phyloP scores from a whole-genome alignment of 1,140 invertebrate species.

The Cotesia chilonis region DNA sequence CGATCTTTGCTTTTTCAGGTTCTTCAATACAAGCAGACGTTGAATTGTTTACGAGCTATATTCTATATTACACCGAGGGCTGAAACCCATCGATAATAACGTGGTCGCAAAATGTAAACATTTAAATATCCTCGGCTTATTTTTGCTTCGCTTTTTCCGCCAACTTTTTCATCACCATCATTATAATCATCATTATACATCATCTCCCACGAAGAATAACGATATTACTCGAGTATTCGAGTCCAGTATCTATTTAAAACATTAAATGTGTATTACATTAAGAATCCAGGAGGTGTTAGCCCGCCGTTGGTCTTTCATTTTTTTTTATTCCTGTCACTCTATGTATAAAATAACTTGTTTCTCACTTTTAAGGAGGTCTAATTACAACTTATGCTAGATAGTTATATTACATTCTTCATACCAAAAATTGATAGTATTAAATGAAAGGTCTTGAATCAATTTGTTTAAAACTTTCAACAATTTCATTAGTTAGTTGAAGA shows the following conservation, averaged over 20 bases:
- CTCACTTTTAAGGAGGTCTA: too few species aligned
- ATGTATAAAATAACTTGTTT: background rate
- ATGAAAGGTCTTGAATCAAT: too few species aligned
- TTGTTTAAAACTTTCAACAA: too few species aligned
- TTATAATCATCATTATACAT: background rate
- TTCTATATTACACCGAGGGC: background rate
- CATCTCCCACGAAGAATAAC: slow-evolving; percentile 28
- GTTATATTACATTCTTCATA: too few species aligned
- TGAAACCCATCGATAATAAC: slow-evolving; percentile 10
- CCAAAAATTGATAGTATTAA: too few species aligned
- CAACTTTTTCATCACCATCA: background rate
- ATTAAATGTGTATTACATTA: background rate
- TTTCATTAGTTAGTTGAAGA: too few species aligned
- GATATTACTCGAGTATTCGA: background rate
- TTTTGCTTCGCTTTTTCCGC: background rate
- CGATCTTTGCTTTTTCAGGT: slow-evolving; percentile 23
- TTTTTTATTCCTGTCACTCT: slow-evolving; percentile 6
- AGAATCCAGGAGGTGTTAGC: slow-evolving; percentile 26
- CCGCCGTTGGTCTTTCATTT: slow-evolving; percentile 29
- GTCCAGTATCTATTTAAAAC: slow-evolving; percentile 24
- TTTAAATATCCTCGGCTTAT: background rate
- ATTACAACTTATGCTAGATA: too few species aligned
- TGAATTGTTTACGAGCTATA: slow-evolving; percentile 2
- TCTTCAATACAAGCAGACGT: background rate
- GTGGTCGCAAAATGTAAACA: slow-evolving; percentile 15